Evolutionary conservation across 2,888 invertebrate species (phyloP).

Genomic region (Cataglyphis albicans): DNA sequence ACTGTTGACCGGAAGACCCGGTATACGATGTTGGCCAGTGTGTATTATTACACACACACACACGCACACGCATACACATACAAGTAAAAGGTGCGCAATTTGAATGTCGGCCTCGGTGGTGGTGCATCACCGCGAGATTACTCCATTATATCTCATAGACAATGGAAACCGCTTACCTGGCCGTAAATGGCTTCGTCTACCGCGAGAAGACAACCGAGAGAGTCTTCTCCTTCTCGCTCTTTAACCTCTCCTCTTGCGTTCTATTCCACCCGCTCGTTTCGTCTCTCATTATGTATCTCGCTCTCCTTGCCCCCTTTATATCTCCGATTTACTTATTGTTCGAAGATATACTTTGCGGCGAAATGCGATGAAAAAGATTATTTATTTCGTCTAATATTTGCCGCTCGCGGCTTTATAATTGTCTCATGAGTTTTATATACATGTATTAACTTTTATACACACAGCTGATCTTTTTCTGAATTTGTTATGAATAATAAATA

Average conservation of each 20-base stretch:
- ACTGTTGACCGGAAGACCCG: slow-evolving; percentile 68
- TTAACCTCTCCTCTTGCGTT: slow-evolving; percentile 40
- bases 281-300: not conserved
- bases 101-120: slow-evolving; percentile 82
- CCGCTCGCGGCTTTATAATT: not conserved
- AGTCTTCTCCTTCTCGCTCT: slow-evolving; percentile 55
- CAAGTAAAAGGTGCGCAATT: slow-evolving; percentile 78
- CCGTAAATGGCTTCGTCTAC: slow-evolving; percentile 84
- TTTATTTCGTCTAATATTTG: slow-evolving; percentile 1
- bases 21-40: slow-evolving; percentile 60
- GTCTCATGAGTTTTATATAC: not conserved
- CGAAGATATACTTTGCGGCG: not conserved
- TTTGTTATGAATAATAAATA: not conserved
- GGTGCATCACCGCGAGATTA: slow-evolving; percentile 85
- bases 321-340: slow-evolving; percentile 14
- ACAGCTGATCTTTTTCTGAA: not conserved
- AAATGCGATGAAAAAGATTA: slow-evolving; percentile 15
- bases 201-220: slow-evolving; percentile 60
- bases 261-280: slow-evolving; percentile 21
- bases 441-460: not conserved
- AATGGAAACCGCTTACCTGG: slow-evolving; percentile 85
- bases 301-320: not conserved
- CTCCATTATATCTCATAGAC: slow-evolving; percentile 85
- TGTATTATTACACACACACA: slow-evolving; percentile 50
- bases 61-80: slow-evolving; percentile 37